phyloP scores from a whole-genome alignment of 2,888 invertebrate species.

The Blomia tropicalis region DNA sequence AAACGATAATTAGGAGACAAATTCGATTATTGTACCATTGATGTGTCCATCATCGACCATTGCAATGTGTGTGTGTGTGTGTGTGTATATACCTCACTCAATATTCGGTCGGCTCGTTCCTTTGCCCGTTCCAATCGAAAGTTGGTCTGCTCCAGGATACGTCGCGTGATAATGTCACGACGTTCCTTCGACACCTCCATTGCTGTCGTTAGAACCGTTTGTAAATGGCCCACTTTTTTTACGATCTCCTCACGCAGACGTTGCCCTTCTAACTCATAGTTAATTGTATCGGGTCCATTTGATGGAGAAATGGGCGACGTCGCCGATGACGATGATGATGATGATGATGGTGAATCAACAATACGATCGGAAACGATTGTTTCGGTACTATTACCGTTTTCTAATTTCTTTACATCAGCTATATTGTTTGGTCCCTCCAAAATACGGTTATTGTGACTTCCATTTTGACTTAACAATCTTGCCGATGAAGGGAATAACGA shows the following conservation, averaged over 20 bases:
- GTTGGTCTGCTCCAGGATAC: slow-evolving; percentile 23
- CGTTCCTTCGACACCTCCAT: slow-evolving; percentile 24
- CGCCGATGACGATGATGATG: not conserved
- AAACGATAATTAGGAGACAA: not conserved
- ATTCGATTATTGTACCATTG: not conserved
- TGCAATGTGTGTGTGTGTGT: too few species aligned
- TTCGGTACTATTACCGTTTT: not conserved
- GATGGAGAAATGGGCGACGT: not conserved
- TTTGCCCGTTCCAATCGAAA: slow-evolving; percentile 23
- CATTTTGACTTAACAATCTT: not conserved
- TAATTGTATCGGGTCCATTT: not conserved
- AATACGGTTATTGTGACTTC: not conserved
- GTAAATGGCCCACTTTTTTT: slow-evolving; percentile 20
- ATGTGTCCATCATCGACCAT: too few species aligned
- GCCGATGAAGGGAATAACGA: not conserved
- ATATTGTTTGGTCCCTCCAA: not conserved
- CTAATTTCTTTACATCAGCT: not conserved
- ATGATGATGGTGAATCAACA: not conserved
- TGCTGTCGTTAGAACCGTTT: slow-evolving; percentile 23
- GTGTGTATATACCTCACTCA: slow-evolving; percentile 23
- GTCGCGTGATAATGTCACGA: slow-evolving; percentile 20
- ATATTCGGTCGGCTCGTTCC: slow-evolving; percentile 24
- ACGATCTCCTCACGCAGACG: slow-evolving; percentile 23
- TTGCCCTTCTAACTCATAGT: slow-evolving; percentile 22
- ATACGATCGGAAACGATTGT: not conserved